Base-by-base conservation (phyloP, 1,140 invertebrate species). In the Cyrtorhinus lividipennis region DNA sequence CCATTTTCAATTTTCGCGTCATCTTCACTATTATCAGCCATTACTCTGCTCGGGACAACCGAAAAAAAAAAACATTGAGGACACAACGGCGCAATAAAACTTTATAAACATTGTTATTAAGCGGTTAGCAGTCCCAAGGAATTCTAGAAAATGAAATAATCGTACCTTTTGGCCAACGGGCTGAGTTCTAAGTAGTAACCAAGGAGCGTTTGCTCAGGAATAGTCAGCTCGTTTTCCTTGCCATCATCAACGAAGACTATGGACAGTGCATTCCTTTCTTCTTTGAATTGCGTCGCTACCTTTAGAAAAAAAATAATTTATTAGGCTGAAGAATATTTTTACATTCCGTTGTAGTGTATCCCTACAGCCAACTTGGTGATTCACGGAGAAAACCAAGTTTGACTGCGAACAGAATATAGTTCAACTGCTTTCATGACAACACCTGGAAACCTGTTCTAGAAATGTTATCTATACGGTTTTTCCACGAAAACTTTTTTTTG, bases 241-340 rank as follows among this genome's bases (percentile, higher is more conserved):
- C 90, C 90, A 73, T 93, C 90, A 65, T 92, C 88, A 0, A 92
- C 81, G 38, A 92, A 81, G 8, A 87, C 79, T 24, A 92, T 79
- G 1, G 80, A 74, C 0, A 69, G 66, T 59, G 72, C 71, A 44
- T 79, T 77, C 56, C 68, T 69, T 65, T 73, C 69, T 23, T 73
- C 70, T 62, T 71, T 72, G 30, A 79, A 69, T 62, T 75, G 73
- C 57, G 64, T 66, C n/a, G 73, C 73, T 66, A 75, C 74, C 72
- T 75, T 68, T 10, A 75, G 68, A 61, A n/a, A 18, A 18, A 57
- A 59, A 38, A 38, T 38, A 38, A 38, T n/a, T n/a, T n/a, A n/a
- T n/a, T n/a, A n/a, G n/a, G 10, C 20, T 12, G 20, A 22, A 12
- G 8, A 56, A 56, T 12, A 56, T 13, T 56, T n/a, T n/a, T n/a